phyloP scores from a whole-genome alignment of 2,888 invertebrate species.

The Teinopalpus imperialis region DNA sequence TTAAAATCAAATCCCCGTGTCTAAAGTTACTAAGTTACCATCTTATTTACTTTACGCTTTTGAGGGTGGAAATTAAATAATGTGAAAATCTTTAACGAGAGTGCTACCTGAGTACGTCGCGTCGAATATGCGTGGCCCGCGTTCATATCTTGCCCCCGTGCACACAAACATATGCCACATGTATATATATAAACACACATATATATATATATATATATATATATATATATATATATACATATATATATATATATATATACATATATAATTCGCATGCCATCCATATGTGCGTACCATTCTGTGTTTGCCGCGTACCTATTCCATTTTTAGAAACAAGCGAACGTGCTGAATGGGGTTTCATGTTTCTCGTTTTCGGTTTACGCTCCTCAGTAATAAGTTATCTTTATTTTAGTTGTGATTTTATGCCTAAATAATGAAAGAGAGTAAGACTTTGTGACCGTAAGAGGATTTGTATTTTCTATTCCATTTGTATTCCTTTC shows the following conservation, averaged over 20 bases:
- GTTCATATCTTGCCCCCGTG: too few species aligned
- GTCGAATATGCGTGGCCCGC: background rate
- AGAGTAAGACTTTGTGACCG: too few species aligned
- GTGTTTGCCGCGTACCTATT: slow-evolving; percentile 7
- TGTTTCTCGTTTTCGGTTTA: background rate
- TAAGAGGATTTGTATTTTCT: too few species aligned
- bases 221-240: too few species aligned
- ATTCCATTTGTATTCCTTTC: too few species aligned
- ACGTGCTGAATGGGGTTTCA: slow-evolving; percentile 3
- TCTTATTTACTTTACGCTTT: background rate
- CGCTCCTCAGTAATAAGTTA: background rate
- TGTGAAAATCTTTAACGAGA: slow-evolving; percentile 5
- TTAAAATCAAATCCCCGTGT: too few species aligned
- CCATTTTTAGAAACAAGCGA: slow-evolving; percentile 3
- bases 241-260: too few species aligned
- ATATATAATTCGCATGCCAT: slow-evolving; percentile 7
- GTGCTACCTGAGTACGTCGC: slow-evolving; percentile 1
- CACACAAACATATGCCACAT: background rate
- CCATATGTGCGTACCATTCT: slow-evolving; percentile 5
- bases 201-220: too few species aligned
- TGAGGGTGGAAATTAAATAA: slow-evolving; percentile 3
- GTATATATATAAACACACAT: too few species aligned
- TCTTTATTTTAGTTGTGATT: slow-evolving; percentile 1
- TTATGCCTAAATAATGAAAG: background rate
- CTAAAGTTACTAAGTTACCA: too few species aligned